phyloP scores from a whole-genome alignment of 2,113 vertebrate species.

The Microtus oregoni region DNA sequence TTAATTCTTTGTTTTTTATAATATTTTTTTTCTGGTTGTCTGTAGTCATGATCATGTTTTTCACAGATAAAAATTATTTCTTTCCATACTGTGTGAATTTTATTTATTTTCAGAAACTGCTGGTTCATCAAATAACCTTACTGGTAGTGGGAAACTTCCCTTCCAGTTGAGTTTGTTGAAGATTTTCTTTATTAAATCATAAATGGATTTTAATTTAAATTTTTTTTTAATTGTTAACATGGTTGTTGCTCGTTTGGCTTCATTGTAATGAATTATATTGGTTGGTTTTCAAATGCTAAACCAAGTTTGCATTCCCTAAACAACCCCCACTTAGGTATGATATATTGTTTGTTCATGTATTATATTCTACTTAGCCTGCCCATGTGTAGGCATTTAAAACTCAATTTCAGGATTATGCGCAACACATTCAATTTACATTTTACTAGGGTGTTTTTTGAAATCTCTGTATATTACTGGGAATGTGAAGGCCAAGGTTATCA shows the following conservation, averaged over 20 bases:
- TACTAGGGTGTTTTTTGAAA: conserved; percentile 51
- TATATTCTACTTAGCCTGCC: conserved; percentile 12
- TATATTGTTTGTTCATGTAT: conserved; percentile 36
- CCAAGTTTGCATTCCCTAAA: conserved; percentile 48
- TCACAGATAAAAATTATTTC: conserved; percentile 46
- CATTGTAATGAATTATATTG: conserved; percentile 43
- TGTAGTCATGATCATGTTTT: conserved; percentile 17
- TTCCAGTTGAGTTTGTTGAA: conserved; percentile 39
- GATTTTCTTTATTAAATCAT: conserved; percentile 24
- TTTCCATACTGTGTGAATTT: conserved; percentile 8
- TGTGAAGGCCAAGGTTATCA: conserved; percentile 12
- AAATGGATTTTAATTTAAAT: conserved; percentile 3
- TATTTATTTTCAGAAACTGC: background rate
- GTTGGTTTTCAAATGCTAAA: conserved; percentile 59
- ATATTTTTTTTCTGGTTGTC: conserved; percentile 37
- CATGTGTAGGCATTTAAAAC: conserved; percentile 34
- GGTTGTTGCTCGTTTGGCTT: background rate
- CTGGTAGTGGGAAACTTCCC: background rate
- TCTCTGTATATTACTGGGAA: background rate
- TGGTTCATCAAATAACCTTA: background rate
- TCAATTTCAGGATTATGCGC: background rate
- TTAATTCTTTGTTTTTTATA: conserved; percentile 8
- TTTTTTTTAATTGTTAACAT: conserved; percentile 21
- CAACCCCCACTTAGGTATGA: conserved; percentile 8
- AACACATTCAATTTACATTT: conserved; percentile 49